phyloP scores from a whole-genome alignment of 2,888 invertebrate genomes.

The Mythimna ferrago region DNA sequence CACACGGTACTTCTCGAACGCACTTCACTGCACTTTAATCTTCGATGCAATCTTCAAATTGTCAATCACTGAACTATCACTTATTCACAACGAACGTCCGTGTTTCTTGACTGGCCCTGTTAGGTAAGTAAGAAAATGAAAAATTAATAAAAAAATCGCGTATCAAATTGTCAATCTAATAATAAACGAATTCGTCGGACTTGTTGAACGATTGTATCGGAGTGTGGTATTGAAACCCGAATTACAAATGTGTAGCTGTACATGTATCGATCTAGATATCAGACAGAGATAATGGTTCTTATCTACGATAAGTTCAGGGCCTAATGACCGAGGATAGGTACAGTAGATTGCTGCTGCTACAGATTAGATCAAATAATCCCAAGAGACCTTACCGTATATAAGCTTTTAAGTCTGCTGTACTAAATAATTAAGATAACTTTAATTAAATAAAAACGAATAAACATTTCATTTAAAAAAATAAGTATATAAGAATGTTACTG shows the following conservation, averaged over 20 bases:
- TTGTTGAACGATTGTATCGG: conserved; percentile 30
- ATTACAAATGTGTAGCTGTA: conserved; percentile 61
- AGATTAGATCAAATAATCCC: conserved; percentile 54
- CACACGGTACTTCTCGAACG: conserved; percentile 61
- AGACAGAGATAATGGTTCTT: conserved; percentile 74
- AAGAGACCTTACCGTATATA: conserved; percentile 8
- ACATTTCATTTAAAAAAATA: neutral
- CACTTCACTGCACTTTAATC: conserved; percentile 74
- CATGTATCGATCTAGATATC: conserved; percentile 80
- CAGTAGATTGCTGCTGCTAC: conserved; percentile 57
- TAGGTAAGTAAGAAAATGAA: conserved; percentile 4
- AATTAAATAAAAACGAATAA: neutral
- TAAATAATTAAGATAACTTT: neutral
- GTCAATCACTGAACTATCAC: conserved; percentile 58
- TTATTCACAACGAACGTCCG: conserved; percentile 46
- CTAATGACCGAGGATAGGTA: conserved; percentile 69
- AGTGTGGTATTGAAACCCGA: conserved; percentile 60
- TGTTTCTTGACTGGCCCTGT: conserved; percentile 44
- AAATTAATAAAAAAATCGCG: neutral
- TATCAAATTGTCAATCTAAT: neutral
- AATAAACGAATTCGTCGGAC: conserved; percentile 14
- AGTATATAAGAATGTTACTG: conserved; percentile 1
- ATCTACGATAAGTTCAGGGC: conserved; percentile 75
- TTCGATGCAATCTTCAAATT: conserved; percentile 45
- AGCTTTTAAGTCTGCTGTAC: neutral